Base-by-base conservation (phyloP, 1,140 invertebrate genomes). In the Drosophila tropicalis region DNA sequence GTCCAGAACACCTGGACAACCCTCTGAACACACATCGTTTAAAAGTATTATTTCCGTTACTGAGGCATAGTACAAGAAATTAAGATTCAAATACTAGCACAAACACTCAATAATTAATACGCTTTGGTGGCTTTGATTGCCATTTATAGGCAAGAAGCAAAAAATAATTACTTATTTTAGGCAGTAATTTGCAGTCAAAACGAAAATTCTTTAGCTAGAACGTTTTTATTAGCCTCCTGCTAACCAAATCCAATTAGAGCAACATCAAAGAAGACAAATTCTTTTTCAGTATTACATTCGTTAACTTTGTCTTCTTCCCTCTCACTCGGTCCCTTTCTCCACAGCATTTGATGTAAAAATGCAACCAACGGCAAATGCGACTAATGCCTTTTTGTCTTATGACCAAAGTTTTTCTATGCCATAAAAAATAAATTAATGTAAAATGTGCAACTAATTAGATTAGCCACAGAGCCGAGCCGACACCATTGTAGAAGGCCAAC, bases 361-460 rank as follows among this genome's bases (percentile, higher is more conserved):
- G 80, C 76, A 84, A 70, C 67, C 72, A 84, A 70, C 67, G 66
- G 70, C 78, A 78, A 39, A 64, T 86, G 80, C 84, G 76, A 62
- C 76, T 87, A 87, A 87, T 87, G 74, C 62, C 73, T 77, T 57
- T 54, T 68, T 77, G 70, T 39, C 76, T 78, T 78, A 78, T 78
- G 75, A 78, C 69, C 72, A 78, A 79, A 79, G 57, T 78, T 79
- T 79, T 17, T 36, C 39, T 32, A 51, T 70, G 69, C 76, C 78
- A 81, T 81, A 76, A 81, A 89, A 29, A 89, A 89, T 89, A 83
- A 89, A 87, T 87, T 80, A 84, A 84, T 89, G 84, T 89, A 89
- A 89, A 89, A 89, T 89, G 80, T 87, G 80, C 80, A 83, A 87
- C 84, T 87, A 87, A 87, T 87, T 87, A 87, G 83, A 51, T 51